phyloP scores from a whole-genome alignment of 2,113 vertebrate genomes.

The Seriola rivoliana region DNA sequence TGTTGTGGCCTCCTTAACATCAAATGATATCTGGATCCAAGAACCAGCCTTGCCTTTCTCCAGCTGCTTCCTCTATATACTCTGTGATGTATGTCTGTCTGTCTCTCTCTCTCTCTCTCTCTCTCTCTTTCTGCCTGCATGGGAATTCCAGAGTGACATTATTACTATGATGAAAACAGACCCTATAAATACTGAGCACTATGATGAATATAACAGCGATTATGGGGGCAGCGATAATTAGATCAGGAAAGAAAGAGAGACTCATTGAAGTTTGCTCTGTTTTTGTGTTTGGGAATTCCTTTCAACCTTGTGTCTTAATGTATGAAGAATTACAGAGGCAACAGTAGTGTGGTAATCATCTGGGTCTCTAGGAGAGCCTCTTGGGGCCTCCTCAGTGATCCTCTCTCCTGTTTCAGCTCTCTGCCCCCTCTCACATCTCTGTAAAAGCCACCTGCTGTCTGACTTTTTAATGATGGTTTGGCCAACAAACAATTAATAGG shows the following conservation, averaged over 20 bases:
- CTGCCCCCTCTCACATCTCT: constrained; percentile 69
- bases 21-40: constrained; percentile 83
- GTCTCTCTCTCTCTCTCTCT: constrained; percentile 18
- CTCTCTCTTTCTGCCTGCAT: constrained; percentile 59
- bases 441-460: constrained; percentile 74
- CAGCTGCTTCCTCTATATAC: constrained; percentile 66
- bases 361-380: constrained; percentile 71
- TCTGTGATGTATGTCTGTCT: constrained; percentile 63
- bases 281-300: constrained; percentile 87
- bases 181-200: constrained; percentile 86
- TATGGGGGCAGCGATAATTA: constrained; percentile 85
- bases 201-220: constrained; percentile 88
- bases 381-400: constrained; percentile 69
- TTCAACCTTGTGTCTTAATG: constrained; percentile 83
- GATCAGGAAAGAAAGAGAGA: constrained; percentile 78
- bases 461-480: constrained; percentile 79
- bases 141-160: constrained; percentile 86
- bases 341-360: constrained; percentile 77
- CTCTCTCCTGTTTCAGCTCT: constrained; percentile 71
- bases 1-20: constrained; percentile 86
- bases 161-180: constrained; percentile 88
- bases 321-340: constrained; percentile 83
- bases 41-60: constrained; percentile 48
- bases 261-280: constrained; percentile 84
- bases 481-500: constrained; percentile 83